Evolutionary conservation across 2,797 vertebrate species (phyloP), one percentile per base, ranked within the genome.

Genomic region (Lepus oiostolus): DNA sequence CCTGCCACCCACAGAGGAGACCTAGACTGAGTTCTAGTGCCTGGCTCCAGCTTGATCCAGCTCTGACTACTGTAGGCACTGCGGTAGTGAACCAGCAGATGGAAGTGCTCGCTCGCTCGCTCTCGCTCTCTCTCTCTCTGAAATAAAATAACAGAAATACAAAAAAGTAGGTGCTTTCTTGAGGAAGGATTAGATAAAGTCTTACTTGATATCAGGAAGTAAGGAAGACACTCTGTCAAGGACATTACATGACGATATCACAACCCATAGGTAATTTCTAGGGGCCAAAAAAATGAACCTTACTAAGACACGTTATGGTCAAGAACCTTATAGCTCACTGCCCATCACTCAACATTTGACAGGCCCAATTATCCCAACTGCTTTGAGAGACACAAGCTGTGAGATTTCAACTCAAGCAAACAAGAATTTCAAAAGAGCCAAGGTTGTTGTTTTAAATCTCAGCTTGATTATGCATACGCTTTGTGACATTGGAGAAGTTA

Each of bases 111-210:
- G 4, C 38, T 42, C 42, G 0, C 35, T 35, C 42, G 7, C 42
- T 42, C 42, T 42, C 42, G 3, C 35, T 35, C 35, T 35, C 35
- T 35, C 35, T 42, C 42, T 42, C 42, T 42, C 38, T 42, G 4
- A 38, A 42, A 42, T 42, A 42, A 42, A 42, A 42, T 42, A 42
- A 42, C 42, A 42, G 1, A 42, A 42, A 42, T 42, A 42, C 42
- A 42, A 42, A 42, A 42, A 88, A 47, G 60, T 35, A 86, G 62
- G 65, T 80, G 60, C 68, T 71, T 93, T 84, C 52, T 88, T 72
- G 38, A 52, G 14, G 26, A 90, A 85, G 26, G n/a, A 77, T 67
- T 76, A 67, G 54, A 63, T 22, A 30, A 13, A 80, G 5, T 90
- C 68, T 68, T 47, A 1, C 17, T 35, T 60, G 35, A 85, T 88